Percentiles rank a stretch among this genome's conserved stretches.
phyloP scores from a whole-genome alignment of 2,888 invertebrate genomes.

The Acleris laterana region DNA sequence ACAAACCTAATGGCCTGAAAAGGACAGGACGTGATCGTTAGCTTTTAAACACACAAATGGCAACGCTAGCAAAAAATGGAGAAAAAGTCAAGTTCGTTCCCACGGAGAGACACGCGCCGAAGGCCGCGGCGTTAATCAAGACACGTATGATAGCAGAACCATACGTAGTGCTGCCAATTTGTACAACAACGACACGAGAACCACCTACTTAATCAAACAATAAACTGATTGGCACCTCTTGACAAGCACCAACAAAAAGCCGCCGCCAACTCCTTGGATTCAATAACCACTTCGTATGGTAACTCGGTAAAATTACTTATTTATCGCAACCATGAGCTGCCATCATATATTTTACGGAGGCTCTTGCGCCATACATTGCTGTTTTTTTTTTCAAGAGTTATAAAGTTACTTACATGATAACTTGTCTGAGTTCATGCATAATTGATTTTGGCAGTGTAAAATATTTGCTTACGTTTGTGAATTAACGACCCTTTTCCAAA shows the following conservation, averaged over 20 bases:
- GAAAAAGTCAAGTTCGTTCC: constrained; percentile 65
- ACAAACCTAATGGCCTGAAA: constrained; percentile 1
- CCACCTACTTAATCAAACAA: constrained; percentile 61
- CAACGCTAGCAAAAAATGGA: constrained; percentile 46
- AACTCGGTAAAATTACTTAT: constrained; percentile 55
- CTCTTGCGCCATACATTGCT: constrained; percentile 49
- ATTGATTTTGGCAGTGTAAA: neutral
- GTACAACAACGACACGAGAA: constrained; percentile 47
- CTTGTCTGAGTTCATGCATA: constrained; percentile 11
- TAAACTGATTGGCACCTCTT: constrained; percentile 55
- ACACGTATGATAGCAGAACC: constrained; percentile 51
- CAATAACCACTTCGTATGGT: constrained; percentile 41
- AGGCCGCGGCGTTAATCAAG: constrained; percentile 59
- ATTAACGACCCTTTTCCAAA: neutral
- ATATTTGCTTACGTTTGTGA: neutral
- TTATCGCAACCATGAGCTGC: constrained; percentile 46
- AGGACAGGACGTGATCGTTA: neutral
- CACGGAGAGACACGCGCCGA: constrained; percentile 55
- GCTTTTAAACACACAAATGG: constrained; percentile 12
- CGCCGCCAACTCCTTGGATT: constrained; percentile 41
- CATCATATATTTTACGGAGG: constrained; percentile 49
- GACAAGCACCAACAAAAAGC: constrained; percentile 54
- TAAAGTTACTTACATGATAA: constrained; percentile 21
- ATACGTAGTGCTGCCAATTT: constrained; percentile 58
- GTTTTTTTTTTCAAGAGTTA: constrained; percentile 38